phyloP scores from a whole-genome alignment of 2,113 vertebrate genomes.

The Euleptes europaea region DNA sequence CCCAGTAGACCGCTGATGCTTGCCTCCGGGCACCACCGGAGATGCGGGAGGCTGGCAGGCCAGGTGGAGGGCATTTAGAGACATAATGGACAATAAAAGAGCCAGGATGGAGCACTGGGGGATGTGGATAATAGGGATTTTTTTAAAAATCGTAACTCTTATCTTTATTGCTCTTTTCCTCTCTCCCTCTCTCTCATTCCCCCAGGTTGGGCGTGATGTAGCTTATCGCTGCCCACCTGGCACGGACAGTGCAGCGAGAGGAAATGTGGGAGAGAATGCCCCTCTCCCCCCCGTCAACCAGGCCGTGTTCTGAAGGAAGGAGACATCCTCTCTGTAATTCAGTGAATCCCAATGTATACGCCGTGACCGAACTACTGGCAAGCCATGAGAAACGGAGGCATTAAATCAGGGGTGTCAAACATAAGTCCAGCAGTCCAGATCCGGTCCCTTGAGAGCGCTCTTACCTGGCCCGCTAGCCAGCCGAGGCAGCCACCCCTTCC shows the following conservation, averaged over 20 bases:
- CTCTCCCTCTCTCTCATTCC: conserved; percentile 6
- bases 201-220: conserved; percentile 5
- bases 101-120: background rate
- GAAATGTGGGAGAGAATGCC: background rate
- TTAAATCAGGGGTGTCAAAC: too few species aligned
- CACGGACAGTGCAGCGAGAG: background rate
- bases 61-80: background rate
- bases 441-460: too few species aligned
- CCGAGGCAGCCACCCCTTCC: too few species aligned
- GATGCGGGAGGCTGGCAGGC: background rate
- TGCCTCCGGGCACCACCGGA: rapidly evolving
- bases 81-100: background rate
- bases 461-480: too few species aligned
- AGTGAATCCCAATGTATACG: background rate
- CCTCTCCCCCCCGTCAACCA: background rate
- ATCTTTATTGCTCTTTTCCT: conserved; percentile 65
- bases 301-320: background rate
- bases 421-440: too few species aligned
- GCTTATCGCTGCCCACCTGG: conserved; percentile 8
- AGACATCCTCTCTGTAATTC: background rate
- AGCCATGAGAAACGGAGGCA: too few species aligned
- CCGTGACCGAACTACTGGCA: too few species aligned
- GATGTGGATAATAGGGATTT: background rate
- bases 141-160: conserved; percentile 42
- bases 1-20: background rate